These are phyloP conservation scores for Sthenelais limicola DNA, from an alignment of 2,888 invertebrate genomes.

Conservation along the genomic window DNA sequence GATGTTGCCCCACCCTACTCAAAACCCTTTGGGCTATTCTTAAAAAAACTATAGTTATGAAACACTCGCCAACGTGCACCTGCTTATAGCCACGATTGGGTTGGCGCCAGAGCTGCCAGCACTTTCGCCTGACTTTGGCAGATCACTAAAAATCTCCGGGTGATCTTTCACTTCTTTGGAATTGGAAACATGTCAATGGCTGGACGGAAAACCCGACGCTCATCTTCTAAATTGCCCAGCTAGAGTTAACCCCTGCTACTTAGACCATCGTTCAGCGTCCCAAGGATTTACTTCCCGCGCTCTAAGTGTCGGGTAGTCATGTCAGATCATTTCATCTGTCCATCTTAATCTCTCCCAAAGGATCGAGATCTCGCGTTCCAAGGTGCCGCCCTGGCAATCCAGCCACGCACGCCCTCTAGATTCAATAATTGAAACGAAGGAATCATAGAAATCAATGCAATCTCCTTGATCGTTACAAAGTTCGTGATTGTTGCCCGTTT, in stretches of 20 bases:
- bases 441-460: too few species aligned
- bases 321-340: background rate
- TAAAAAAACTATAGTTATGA: too few species aligned
- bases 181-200: slow-evolving; percentile 31
- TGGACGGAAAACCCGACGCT: background rate
- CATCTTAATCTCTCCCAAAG: background rate
- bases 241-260: background rate
- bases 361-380: too few species aligned
- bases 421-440: too few species aligned
- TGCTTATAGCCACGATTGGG: slow-evolving; percentile 33
- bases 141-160: slow-evolving; percentile 22
- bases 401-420: too few species aligned
- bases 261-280: background rate
- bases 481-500: too few species aligned
- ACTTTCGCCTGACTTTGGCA: slow-evolving; percentile 29
- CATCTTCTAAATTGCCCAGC: slow-evolving; percentile 27
- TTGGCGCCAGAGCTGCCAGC: slow-evolving; percentile 33
- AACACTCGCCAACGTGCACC: slow-evolving; percentile 13
- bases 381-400: too few species aligned
- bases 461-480: too few species aligned
- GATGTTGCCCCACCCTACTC: too few species aligned
- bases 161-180: slow-evolving; percentile 30
- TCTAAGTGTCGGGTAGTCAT: background rate
- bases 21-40: too few species aligned
- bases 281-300: background rate